Evolutionary conservation across 2,113 vertebrate genomes (phyloP).

Genomic region (pig (Sus scrofa)): DNA sequence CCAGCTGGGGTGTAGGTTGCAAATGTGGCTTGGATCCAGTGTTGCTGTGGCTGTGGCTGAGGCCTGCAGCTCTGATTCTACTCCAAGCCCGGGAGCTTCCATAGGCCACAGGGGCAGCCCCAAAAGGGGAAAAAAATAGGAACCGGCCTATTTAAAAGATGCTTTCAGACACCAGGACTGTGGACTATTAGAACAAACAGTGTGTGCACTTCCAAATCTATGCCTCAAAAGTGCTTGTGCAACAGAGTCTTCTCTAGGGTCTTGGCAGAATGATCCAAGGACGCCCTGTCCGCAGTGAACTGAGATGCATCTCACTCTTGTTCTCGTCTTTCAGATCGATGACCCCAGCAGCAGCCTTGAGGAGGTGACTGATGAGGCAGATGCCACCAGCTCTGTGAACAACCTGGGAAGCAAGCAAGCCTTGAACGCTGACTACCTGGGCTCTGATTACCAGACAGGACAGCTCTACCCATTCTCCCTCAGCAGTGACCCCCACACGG

Average conservation of each 20-base stretch:
- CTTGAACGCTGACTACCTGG: constrained; percentile 86
- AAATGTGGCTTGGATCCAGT: too few species aligned
- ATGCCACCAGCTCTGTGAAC: constrained; percentile 66
- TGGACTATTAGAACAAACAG: not conserved
- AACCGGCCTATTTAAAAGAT: not conserved
- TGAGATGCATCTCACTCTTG: not conserved
- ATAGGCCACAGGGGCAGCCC: too few species aligned
- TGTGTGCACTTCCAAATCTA: not conserved
- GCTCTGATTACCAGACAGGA: constrained; percentile 84
- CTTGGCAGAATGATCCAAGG: not conserved
- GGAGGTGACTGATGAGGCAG: constrained; percentile 80
- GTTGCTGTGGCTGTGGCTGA: too few species aligned
- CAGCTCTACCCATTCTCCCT: constrained; percentile 87
- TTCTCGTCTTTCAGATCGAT: constrained; percentile 87
- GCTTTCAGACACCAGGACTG: not conserved
- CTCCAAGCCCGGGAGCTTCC: too few species aligned
- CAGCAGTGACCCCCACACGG: constrained; percentile 70
- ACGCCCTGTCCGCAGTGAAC: not conserved
- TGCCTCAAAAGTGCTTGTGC: not conserved
- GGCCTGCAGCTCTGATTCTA: too few species aligned
- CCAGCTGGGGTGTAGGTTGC: too few species aligned
- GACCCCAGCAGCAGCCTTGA: constrained; percentile 83
- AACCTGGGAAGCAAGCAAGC: constrained; percentile 88
- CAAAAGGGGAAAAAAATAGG: not conserved
- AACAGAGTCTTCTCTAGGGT: not conserved